Base-by-base conservation (phyloP, 2,888 invertebrate genomes). In the Chloroclysta siterata region DNA sequence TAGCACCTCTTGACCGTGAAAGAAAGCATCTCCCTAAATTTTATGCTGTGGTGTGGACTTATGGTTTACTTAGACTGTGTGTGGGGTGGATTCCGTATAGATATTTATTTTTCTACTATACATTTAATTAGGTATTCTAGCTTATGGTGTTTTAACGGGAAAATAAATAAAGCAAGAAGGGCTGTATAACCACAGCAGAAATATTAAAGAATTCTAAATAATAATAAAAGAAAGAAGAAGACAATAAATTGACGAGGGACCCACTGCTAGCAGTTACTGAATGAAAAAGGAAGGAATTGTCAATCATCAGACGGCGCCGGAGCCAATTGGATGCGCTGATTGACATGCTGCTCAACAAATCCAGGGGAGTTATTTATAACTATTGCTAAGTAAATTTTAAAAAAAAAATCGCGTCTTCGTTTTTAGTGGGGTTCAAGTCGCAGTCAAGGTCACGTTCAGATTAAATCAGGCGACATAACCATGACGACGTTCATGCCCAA, bases 261-360 rank as follows among this genome's bases (percentile, higher is more conserved):
- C 46, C 11, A 44, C 42, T 11, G 41, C 48, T 28, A 56, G 52
- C 36, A 47, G 36, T 33, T 15, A 29, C 51, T 44, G 28, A 54
- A 53, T 52, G 51, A 59, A 63, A 70, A 57, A 54, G 63, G 57
- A 62, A 60, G 63, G 59, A 53, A 52, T 60, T 54, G 57, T 60
- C 63, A 63, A 60, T 59, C 58, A 56, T 56, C 66, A 50, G 53
- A 33, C 47, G 63, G 63, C 60, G 60, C 56, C 63, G 58, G 42
- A 46, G 54, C 57, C 56, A 53, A 70, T 70, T 66, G 63, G 29
- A 50, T 29, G 56, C 53, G 53, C 59, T 65, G 70, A 70, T 68
- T 53, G 66, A 68, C 62, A 54, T 41, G 52, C 44, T 63, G 58
- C 55, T 53, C 61, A 62, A 14, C 59, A 59, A 61, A 58, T 55